Evolutionary conservation across 2,797 vertebrate genomes (phyloP).

Genomic region (Vespertilio murinus): DNA sequence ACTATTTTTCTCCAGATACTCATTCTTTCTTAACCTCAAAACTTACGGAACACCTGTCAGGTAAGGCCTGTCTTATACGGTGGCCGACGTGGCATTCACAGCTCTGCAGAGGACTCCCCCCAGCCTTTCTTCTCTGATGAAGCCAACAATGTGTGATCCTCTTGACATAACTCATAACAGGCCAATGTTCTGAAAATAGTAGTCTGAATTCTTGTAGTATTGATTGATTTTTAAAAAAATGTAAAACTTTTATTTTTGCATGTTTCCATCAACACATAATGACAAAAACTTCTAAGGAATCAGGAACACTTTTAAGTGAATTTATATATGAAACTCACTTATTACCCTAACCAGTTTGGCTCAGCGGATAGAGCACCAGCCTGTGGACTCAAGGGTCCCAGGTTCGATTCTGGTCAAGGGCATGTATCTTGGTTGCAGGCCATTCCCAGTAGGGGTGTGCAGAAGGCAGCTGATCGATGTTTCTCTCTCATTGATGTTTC

Average conservation of each 20-base stretch:
- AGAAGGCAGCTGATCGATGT: too few relatives aligned
- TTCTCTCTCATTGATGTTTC: too few relatives aligned
- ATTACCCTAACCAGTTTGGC: neutral
- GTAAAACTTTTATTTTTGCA: neutral
- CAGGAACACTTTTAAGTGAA: neutral
- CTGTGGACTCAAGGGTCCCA: too few relatives aligned
- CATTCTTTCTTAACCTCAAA: neutral
- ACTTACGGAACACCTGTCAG: neutral
- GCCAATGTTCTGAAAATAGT: neutral
- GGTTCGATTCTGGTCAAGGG: too few relatives aligned
- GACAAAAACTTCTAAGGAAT: neutral
- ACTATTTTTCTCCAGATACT: neutral
- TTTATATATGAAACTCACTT: neutral
- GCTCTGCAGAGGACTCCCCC: neutral
- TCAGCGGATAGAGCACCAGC: too few relatives aligned
- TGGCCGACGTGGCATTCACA: neutral
- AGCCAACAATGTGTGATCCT: neutral
- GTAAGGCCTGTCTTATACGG: neutral
- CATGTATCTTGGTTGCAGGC: too few relatives aligned
- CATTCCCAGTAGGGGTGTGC: too few relatives aligned
- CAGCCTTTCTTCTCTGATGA: neutral
- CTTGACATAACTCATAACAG: neutral
- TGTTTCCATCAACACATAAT: neutral
- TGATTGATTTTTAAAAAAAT: neutral
- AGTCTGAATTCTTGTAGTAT: neutral